A percentile compares a stretch with the other conserved stretches of the same genome.
phyloP scores from a whole-genome alignment of 2,113 vertebrate species.

The Oenanthe oenanthe region DNA sequence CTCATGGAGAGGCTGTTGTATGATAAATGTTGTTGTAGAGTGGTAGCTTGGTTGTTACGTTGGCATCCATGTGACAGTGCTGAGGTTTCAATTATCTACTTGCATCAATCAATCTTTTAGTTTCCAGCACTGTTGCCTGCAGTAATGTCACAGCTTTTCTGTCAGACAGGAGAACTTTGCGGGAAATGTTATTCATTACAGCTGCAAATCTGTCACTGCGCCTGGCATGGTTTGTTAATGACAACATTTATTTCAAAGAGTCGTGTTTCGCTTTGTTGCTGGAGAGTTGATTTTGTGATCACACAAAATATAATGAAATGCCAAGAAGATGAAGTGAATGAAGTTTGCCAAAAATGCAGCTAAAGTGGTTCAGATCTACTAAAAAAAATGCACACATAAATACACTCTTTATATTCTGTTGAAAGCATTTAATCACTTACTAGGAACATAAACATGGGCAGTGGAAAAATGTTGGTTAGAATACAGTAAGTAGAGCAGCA shows the following conservation, averaged over 20 bases:
- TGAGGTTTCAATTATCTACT: conserved; percentile 82
- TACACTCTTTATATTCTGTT: neutral
- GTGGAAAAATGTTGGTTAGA: neutral
- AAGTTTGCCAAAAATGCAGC: conserved; percentile 79
- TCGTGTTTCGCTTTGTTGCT: conserved; percentile 80
- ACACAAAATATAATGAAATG: conserved; percentile 83
- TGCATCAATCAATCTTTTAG: conserved; percentile 81
- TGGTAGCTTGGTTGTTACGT: conserved; percentile 68
- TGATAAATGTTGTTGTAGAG: conserved; percentile 71
- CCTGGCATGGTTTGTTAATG: conserved; percentile 84
- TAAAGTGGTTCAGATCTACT: conserved; percentile 75
- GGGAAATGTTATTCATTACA: conserved; percentile 85
- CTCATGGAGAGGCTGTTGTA: conserved; percentile 48
- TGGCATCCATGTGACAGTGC: conserved; percentile 71
- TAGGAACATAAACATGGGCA: neutral
- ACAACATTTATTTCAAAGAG: conserved; percentile 85
- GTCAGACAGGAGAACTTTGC: conserved; percentile 82
- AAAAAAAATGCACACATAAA: conserved; percentile 38
- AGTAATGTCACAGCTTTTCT: conserved; percentile 84
- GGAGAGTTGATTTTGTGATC: conserved; percentile 81
- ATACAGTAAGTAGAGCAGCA: neutral
- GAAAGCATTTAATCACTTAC: conserved; percentile 48
- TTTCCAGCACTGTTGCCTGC: conserved; percentile 77
- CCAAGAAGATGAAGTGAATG: conserved; percentile 82
- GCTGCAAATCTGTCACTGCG: conserved; percentile 83